Evolutionary conservation across 2,888 invertebrate species (phyloP).

Genomic region (Polymixis lichenea): DNA sequence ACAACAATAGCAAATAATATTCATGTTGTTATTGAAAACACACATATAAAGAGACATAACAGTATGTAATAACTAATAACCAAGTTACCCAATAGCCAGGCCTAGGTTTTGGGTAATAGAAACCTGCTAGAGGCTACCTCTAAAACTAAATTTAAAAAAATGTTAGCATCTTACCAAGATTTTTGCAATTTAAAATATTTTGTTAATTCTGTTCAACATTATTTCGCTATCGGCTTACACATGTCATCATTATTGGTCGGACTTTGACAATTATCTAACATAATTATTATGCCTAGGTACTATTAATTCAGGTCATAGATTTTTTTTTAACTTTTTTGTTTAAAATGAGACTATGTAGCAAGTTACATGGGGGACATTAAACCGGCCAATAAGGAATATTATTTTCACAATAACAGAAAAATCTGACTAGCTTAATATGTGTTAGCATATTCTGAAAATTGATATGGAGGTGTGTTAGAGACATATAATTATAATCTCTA

Average conservation of each 20-base stretch:
- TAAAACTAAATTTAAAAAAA: no score
- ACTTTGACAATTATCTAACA: background rate
- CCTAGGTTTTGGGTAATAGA: no score
- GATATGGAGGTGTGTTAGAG: background rate
- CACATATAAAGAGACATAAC: background rate
- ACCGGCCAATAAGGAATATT: background rate
- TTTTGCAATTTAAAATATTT: background rate
- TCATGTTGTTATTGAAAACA: conserved; percentile 45
- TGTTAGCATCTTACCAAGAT: background rate
- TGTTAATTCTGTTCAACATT: background rate
- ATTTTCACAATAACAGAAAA: background rate
- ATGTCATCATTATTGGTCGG: background rate
- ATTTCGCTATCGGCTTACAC: background rate
- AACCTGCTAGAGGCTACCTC: background rate
- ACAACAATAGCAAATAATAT: conserved; percentile 63
- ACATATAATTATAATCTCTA: background rate
- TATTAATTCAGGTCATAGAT: background rate
- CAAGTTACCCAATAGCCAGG: background rate
- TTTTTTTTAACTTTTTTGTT: background rate
- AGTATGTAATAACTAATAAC: conserved; percentile 5
- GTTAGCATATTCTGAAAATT: background rate
- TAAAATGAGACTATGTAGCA: no score
- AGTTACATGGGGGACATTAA: background rate
- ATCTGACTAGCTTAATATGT: background rate
- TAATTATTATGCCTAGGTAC: background rate